These are phyloP conservation scores for Thamnophis elegans DNA, from an alignment of 2,797 vertebrate species.

Conservation along the genomic window DNA sequence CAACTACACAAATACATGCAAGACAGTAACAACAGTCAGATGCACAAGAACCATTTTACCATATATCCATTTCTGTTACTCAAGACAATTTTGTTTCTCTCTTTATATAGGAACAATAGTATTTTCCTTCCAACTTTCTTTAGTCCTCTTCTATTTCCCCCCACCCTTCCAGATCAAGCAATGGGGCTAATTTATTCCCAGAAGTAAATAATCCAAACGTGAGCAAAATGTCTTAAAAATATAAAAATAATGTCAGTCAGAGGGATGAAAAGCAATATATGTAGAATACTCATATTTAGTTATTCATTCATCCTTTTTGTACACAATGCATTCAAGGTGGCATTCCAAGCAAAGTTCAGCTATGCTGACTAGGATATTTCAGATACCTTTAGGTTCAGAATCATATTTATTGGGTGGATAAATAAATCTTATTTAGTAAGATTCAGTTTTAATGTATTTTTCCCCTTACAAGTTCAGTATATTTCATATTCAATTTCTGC, in stretches of 20 bases:
- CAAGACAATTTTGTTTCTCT: constrained; percentile 15
- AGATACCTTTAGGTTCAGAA: background rate
- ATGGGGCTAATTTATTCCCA: constrained; percentile 22
- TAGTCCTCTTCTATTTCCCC: constrained; percentile 4
- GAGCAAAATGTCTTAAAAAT: constrained; percentile 2
- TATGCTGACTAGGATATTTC: background rate
- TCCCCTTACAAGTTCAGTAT: background rate
- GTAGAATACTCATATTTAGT: background rate
- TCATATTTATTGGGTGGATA: background rate
- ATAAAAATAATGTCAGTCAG: background rate
- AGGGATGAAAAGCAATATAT: background rate
- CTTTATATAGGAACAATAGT: background rate
- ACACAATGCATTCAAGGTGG: background rate
- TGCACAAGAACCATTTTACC: constrained; percentile 65
- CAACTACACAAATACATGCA: constrained; percentile 73
- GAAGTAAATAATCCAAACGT: constrained; percentile 52
- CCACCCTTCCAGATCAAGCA: constrained; percentile 13
- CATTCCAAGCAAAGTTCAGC: background rate
- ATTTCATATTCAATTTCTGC: background rate
- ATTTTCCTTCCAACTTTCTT: constrained; percentile 3
- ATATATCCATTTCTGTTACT: constrained; percentile 70
- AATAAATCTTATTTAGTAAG: background rate
- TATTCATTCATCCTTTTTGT: background rate
- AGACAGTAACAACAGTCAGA: constrained; percentile 60
- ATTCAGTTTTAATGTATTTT: background rate